These are phyloP conservation scores for Rhagium mordax DNA, from an alignment of 2,888 invertebrate species.

Conservation along the genomic window DNA sequence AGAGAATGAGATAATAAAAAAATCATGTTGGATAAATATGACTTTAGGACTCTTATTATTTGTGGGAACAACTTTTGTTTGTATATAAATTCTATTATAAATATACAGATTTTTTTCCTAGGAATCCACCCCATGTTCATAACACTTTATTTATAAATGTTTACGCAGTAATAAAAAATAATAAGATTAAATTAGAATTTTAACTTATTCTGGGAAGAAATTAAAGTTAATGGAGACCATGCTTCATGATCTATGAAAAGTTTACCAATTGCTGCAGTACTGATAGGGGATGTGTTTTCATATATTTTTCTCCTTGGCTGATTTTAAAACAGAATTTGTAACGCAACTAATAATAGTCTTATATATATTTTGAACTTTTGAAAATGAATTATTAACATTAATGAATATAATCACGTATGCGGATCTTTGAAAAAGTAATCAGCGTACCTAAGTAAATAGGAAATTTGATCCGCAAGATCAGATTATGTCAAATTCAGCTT, in stretches of 20 bases:
- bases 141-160: slow-evolving; percentile 27
- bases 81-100: slow-evolving; percentile 29
- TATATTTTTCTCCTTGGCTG: no score
- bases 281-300: neutral
- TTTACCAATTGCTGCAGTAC: neutral
- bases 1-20: slow-evolving; percentile 33
- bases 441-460: no score
- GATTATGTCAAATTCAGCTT: no score
- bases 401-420: no score
- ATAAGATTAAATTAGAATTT: slow-evolving; percentile 16
- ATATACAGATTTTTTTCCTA: slow-evolving; percentile 29
- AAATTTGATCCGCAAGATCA: no score
- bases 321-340: no score
- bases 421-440: no score
- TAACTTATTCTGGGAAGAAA: slow-evolving; percentile 16
- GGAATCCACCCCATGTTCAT: slow-evolving; percentile 27
- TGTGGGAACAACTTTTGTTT: slow-evolving; percentile 38
- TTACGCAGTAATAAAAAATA: slow-evolving; percentile 24
- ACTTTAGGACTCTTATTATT: slow-evolving; percentile 36
- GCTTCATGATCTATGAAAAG: neutral
- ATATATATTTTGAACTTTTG: no score
- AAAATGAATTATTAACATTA: no score
- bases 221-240: neutral
- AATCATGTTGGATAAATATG: slow-evolving; percentile 35
- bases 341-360: no score